A percentile compares a stretch with the other conserved stretches of the same genome.
Evolutionary conservation across 2,797 vertebrate species (phyloP).

Genomic region (Fistularia commersonii): DNA sequence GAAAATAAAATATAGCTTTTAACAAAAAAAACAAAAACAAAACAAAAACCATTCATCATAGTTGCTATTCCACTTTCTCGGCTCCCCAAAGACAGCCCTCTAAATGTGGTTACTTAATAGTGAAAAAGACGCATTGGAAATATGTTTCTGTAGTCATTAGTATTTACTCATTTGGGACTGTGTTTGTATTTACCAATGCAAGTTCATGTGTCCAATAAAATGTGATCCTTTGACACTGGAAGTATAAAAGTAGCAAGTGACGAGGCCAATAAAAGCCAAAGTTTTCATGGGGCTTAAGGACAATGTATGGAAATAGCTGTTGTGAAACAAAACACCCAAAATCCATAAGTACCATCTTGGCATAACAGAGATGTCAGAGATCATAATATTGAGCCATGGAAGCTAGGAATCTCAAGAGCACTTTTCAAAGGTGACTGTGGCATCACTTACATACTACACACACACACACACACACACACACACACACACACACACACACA

Average conservation of each 20-base stretch:
- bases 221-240: conserved; percentile 18
- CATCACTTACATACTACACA: conserved; percentile 61
- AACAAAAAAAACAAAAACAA: too few relatives aligned
- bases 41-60: too few relatives aligned
- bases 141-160: too few relatives aligned
- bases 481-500: conserved; percentile 45
- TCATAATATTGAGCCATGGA: conserved; percentile 68
- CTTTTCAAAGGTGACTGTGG: conserved; percentile 71
- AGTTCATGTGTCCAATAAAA: conserved; percentile 24
- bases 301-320: conserved; percentile 55
- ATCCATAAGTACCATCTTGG: conserved; percentile 57
- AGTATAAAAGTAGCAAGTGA: conserved; percentile 3
- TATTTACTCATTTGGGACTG: background rate
- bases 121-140: too few relatives aligned
- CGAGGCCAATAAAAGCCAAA: conserved; percentile 22
- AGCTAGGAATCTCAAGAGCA: conserved; percentile 71
- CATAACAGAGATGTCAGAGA: conserved; percentile 53
- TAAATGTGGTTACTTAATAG: too few relatives aligned
- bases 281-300: conserved; percentile 30
- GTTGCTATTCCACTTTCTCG: too few relatives aligned
- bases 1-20: too few relatives aligned
- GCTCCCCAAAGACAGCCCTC: too few relatives aligned
- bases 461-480: conserved; percentile 35
- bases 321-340: conserved; percentile 36
- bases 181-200: too few relatives aligned